phyloP scores from a whole-genome alignment of 92 coral and sea anemone genomes.

The Zoanthus solanderi region DNA sequence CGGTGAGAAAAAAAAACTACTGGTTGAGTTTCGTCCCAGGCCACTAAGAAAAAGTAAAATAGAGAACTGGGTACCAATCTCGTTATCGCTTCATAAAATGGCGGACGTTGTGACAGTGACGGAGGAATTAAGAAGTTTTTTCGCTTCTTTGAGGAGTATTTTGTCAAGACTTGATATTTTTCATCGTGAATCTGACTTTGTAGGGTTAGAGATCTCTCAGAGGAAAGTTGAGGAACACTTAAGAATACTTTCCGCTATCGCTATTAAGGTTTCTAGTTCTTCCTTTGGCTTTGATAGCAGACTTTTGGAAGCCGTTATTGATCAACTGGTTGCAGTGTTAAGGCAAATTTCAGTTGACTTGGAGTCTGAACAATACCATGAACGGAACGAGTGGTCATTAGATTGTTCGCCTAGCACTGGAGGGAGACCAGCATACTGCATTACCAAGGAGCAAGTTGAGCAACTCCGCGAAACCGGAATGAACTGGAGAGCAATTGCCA shows the following conservation, averaged over 20 bases:
- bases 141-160: no score
- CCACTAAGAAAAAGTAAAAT: neutral
- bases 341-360: constrained; percentile 24
- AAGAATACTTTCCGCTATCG: no score
- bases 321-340: constrained; percentile 29
- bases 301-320: constrained; percentile 1
- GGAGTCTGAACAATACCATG: constrained; percentile 4
- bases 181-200: no score
- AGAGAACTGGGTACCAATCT: no score
- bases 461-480: constrained; percentile 23
- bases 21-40: neutral
- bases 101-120: neutral
- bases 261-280: no score
- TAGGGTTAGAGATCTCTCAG: no score
- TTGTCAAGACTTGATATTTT: no score
- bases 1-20: no score
- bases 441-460: constrained; percentile 14
- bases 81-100: neutral
- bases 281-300: neutral
- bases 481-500: constrained; percentile 17
- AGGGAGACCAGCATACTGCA: constrained; percentile 25
- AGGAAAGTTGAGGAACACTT: no score
- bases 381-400: constrained; percentile 1
- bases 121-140: neutral
- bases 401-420: constrained; percentile 4